Base-by-base conservation (phyloP, 1,140 invertebrate genomes). In the Chlorops oryzae region DNA sequence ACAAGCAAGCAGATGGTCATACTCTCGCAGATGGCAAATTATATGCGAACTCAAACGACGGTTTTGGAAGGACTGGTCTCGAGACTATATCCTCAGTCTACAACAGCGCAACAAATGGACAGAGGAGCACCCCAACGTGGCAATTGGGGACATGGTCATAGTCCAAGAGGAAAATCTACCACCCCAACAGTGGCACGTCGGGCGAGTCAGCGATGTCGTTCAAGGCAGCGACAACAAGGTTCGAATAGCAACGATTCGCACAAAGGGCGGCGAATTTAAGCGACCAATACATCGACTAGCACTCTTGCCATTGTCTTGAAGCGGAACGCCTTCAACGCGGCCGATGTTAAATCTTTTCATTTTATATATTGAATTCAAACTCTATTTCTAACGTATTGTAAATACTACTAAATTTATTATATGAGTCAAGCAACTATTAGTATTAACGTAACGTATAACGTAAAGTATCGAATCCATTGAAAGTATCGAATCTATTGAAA, bases 141-240 rank as follows among this genome's bases (percentile, higher is more conserved):
- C 57, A 25, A 20, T 51, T 17, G 68, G 56, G 10, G 40, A 57
- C 1, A 10, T 68, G 38, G 71, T 74, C 3, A 39, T 74, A 0
- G 45, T 74, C 2, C 63, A 65, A 38, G 48, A 60, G 23, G 62
- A 70, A 7, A 55, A 56, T 17, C 13, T 62, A 12, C 64, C n/a
- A n/a, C n/a, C n/a, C n/a, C n/a, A n/a, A n/a, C 60, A 65, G 47
- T 75, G 73, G 72, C 10, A 35, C 3, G 21, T 74, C 21, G 73
- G 59, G n/a, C 45, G 65, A 6, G 59, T 74, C 3, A 15, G 60
- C n/a, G 52, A 63, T 12, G 60, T 66, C 15, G 59, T 65, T 51
- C 62, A 60, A 2, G 68, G 68, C 15, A 12, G 25, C 2, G 72
- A 74, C 49, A 62, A 62, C 7, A 21, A 65, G 7, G 63, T 71